These are phyloP conservation scores for Macquaria australasica DNA, from an alignment of 2,113 vertebrate species.

Conservation along the genomic window DNA sequence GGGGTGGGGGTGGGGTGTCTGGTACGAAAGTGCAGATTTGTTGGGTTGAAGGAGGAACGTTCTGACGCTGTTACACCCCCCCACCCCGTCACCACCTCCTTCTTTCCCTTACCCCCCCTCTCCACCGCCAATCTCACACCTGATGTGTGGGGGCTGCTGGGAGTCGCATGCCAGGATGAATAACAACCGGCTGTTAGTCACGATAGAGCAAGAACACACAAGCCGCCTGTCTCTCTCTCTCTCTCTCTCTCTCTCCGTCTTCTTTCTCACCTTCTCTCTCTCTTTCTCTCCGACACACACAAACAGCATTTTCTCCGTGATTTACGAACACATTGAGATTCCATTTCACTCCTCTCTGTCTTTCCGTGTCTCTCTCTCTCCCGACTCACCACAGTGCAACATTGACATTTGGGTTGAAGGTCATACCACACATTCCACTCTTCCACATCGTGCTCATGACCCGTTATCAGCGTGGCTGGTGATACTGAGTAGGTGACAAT, in stretches of 20 bases:
- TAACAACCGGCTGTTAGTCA: slow-evolving; percentile 85
- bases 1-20: slow-evolving; percentile 25
- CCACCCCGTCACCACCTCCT: slow-evolving; percentile 33
- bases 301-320: slow-evolving; percentile 76
- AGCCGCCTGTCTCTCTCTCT: slow-evolving; percentile 60
- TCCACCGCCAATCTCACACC: slow-evolving; percentile 81
- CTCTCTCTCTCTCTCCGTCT: slow-evolving; percentile 47
- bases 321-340: slow-evolving; percentile 78
- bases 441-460: slow-evolving; percentile 71
- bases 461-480: slow-evolving; percentile 65
- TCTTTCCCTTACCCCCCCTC: slow-evolving; percentile 47
- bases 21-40: slow-evolving; percentile 70
- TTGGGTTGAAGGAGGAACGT: slow-evolving; percentile 73
- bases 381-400: slow-evolving; percentile 69
- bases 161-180: slow-evolving; percentile 83
- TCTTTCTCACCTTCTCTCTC: slow-evolving; percentile 54
- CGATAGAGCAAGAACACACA: slow-evolving; percentile 80
- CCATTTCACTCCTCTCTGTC: slow-evolving; percentile 72
- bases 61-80: slow-evolving; percentile 69
- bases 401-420: slow-evolving; percentile 84
- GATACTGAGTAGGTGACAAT: slow-evolving; percentile 63
- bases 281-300: slow-evolving; percentile 55
- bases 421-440: slow-evolving; percentile 78
- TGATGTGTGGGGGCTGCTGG: slow-evolving; percentile 84
- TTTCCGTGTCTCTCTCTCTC: slow-evolving; percentile 37